Base-by-base conservation (phyloP, 2,113 vertebrate species). In the Oncorhynchus nerka region DNA sequence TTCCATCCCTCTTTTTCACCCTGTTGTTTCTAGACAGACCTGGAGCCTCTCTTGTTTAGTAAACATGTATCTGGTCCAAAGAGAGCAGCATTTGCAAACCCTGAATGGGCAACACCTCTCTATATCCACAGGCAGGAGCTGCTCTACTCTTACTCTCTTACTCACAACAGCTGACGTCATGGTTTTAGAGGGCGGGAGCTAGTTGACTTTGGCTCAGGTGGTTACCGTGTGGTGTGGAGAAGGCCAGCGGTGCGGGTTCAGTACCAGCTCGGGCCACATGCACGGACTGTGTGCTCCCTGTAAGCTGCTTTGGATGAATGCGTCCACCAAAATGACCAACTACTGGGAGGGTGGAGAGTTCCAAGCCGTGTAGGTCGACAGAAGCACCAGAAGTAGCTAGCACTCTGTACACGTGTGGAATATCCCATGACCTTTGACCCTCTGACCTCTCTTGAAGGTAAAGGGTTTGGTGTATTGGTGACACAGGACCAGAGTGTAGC, bases 41-140 rank as follows among this genome's bases (percentile, higher is more conserved):
- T 78, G 77, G 79, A 84, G 71, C 77, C 55, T 71, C 68, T 74
- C 78, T 80, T 81, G 82, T 83, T 73, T 73, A 28, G 28, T 28
- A 88, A 88, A 85, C 85, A 88, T 80, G 82, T 73, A 75, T 82
- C 55, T 66, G 70, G 12, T 74, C 75, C 55, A 39, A 59, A 77
- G 73, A 77, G 70, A 39, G 49, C 3, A 55, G 49, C 49, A 15
- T 55, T 19, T 55, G 49, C 15, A 55, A 16, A 51, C 49, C 15
- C 15, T 55, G 51, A 4, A 55, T 16, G 51, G 16, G 16, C 9
- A 9, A 3, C 9, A 12, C 9, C 39, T 45, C 9, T 11, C 39
- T 45, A 11, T 12, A 45, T 45, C 8, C 5, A 64, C 61, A n/a
- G 20, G n/a, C 61, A 64, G 39, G 39, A 45, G 9, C 39, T 45